Evolutionary conservation across 2,113 vertebrate species (phyloP), one percentile per base, ranked within the genome.

Genomic region (Lipotes vexillifer): DNA sequence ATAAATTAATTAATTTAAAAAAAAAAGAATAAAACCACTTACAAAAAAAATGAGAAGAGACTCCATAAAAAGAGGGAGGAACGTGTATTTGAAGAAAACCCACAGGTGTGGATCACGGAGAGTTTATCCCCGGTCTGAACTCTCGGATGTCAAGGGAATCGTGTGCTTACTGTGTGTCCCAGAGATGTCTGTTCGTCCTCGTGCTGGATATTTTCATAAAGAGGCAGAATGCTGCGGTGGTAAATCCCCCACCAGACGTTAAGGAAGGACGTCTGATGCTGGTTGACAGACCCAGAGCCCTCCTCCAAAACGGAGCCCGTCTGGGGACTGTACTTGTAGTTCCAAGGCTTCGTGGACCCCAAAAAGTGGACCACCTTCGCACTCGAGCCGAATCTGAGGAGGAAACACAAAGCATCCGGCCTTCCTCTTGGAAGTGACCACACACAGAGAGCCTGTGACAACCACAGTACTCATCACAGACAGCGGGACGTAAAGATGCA

Each of bases 351-450:
- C 10, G 33, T 69, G 0, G 97, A 29, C 68, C 99, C 99, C 44
- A 99, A n/a, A 93, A 99, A 99, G 95, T 99, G 99, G 94, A 99
- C 98, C 9, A 99, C 99, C 97, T 99, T 99, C 10, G 98, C 99
- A 9, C 98, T 83, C 75, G 99, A 98, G 15, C 99, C 99, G 75
- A 99, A 99, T 86, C 99, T 99, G 89, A 0, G 57, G 33, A 66
- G 46, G 63, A 85, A 44, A 15, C 15, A n/a, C 5, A 20, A 1
- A 29, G 0, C 3, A 4, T 3, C 25, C 29, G 5, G 2, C 5
- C 4, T 1, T 52, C n/a, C 5, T 2, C 17, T 3, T 5, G 29
- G 21, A 15, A 2, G 41, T 0, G 8, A 4, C 6, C 2, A 25
- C 0, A 0, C 4, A 0, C 6, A 3, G 61, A 33, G n/a, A 83